phyloP scores from a whole-genome alignment of 2,113 vertebrate genomes.

The Oxygymnocypris stewartii region DNA sequence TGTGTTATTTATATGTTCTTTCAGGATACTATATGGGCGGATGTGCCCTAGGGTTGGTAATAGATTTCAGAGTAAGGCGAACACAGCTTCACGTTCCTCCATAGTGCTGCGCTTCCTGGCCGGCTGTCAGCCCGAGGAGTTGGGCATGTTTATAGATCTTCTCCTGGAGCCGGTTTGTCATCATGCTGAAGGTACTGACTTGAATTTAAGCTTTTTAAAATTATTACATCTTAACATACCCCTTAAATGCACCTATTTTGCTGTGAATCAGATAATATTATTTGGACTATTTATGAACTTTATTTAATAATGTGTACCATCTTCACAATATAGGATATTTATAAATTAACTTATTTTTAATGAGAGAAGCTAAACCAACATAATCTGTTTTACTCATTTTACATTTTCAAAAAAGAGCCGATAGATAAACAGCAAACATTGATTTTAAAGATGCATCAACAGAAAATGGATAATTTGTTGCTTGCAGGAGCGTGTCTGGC shows the following conservation, averaged over 20 bases:
- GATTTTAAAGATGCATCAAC: neutral
- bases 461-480: neutral
- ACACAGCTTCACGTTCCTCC: constrained; percentile 80
- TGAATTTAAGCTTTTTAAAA: neutral
- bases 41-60: constrained; percentile 92
- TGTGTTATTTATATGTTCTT: constrained; percentile 51
- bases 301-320: neutral
- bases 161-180: constrained; percentile 89
- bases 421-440: neutral
- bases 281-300: neutral
- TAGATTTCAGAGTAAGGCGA: constrained; percentile 90
- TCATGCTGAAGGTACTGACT: constrained; percentile 77
- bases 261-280: neutral
- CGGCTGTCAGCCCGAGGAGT: constrained; percentile 84
- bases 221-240: neutral
- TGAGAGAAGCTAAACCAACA: neutral
- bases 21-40: constrained; percentile 91
- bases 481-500: constrained; percentile 79
- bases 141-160: constrained; percentile 89
- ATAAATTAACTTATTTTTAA: neutral
- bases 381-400: neutral
- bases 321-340: neutral
- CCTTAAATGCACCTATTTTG: neutral
- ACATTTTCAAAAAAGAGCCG: too few species aligned
- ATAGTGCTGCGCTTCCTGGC: constrained; percentile 93